A percentile compares a stretch with the other conserved stretches of the same genome.
Conservation (phyloP, 2,797 vertebrate species). For the Malacoraja senta region DNA sequence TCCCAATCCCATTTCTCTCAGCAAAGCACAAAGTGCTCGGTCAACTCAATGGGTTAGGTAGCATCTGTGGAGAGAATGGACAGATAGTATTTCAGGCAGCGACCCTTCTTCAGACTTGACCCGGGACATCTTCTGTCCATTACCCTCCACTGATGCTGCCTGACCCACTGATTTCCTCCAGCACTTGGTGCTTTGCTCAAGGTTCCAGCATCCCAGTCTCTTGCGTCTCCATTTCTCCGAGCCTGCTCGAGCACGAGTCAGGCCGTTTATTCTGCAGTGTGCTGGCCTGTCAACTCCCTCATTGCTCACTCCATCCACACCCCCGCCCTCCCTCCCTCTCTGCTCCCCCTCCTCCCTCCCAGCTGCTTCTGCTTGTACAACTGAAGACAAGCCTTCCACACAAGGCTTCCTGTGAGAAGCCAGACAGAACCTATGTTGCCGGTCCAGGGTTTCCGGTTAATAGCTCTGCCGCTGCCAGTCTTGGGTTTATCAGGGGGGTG, state of each 20-base stretch:
- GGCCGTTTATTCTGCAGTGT: not conserved
- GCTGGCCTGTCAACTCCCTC: constrained; percentile 13
- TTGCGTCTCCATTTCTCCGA: no score
- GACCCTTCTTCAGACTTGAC: no score
- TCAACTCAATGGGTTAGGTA: no score
- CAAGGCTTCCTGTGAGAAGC: constrained; percentile 56
- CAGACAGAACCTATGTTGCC: constrained; percentile 4
- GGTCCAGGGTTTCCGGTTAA: constrained; percentile 34
- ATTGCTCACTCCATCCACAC: not conserved
- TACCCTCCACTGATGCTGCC: no score
- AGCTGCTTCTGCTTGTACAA: constrained; percentile 24
- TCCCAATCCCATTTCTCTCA: not conserved
- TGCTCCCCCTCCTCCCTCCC: not conserved
- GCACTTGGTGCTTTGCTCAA: no score
- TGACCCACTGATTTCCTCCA: no score
- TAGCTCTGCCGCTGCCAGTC: constrained; percentile 50
- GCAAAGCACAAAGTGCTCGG: no score
- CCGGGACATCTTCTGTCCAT: no score
- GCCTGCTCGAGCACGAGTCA: not conserved
- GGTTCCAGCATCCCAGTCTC: no score
- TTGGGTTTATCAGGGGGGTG: constrained; percentile 64
- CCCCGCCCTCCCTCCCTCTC: not conserved
- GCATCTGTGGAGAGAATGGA: no score
- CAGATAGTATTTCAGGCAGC: no score
- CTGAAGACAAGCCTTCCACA: constrained; percentile 33